Conservation (phyloP, 2,888 invertebrate species). For the Zhengitettix transpicula region DNA sequence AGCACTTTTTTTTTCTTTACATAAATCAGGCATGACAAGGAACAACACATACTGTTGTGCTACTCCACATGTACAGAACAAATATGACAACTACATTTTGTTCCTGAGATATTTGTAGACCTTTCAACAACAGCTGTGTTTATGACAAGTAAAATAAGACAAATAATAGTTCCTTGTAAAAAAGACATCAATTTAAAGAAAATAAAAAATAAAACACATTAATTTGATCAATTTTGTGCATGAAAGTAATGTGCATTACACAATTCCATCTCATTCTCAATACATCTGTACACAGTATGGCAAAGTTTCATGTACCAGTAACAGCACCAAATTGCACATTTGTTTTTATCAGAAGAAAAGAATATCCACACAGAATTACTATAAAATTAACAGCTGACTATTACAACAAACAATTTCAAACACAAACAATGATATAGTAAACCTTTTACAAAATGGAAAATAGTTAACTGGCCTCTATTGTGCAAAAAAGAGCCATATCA, state of each 20-base stretch:
- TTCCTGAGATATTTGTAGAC: slow-evolving; percentile 12
- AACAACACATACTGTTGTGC: slow-evolving; percentile 4
- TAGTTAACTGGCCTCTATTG: background rate
- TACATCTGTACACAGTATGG: background rate
- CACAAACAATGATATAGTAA: background rate
- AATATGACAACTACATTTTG: slow-evolving; percentile 10
- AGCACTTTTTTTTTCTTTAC: slow-evolving; percentile 5
- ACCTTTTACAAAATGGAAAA: background rate
- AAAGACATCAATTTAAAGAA: background rate
- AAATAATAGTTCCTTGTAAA: background rate
- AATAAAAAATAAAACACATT: background rate
- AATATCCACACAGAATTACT: no score
- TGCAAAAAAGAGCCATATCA: no score
- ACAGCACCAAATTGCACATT: background rate
- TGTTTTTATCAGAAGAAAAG: background rate
- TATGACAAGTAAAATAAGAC: background rate
- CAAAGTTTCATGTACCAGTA: background rate
- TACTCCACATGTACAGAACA: slow-evolving; percentile 8
- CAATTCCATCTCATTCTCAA: background rate
- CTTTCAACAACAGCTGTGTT: slow-evolving; percentile 9
- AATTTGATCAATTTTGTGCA: background rate
- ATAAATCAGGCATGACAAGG: slow-evolving; percentile 6
- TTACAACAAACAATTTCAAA: background rate
- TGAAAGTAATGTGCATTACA: background rate
- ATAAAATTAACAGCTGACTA: background rate